These are phyloP conservation scores for Aphis gossypii DNA, from an alignment of 1,140 invertebrate genomes.

Conservation along the genomic window DNA sequence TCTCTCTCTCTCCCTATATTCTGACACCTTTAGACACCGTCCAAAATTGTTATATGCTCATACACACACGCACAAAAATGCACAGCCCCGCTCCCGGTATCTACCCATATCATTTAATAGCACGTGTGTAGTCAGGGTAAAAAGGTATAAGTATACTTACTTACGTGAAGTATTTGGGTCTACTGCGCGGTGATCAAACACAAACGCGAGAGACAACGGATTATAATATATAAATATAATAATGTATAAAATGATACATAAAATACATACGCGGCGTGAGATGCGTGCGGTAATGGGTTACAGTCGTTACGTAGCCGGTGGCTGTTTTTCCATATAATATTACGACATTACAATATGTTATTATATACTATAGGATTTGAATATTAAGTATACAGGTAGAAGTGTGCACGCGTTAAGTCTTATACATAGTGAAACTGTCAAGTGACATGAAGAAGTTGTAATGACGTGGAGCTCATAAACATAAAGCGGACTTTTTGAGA, in stretches of 20 bases:
- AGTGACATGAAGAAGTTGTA: not conserved
- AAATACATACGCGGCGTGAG: not conserved
- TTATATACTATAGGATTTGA: not conserved
- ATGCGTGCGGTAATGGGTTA: not conserved
- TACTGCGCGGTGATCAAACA: not conserved
- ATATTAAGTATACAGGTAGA: not conserved
- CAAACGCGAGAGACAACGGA: not conserved
- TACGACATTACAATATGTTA: not conserved
- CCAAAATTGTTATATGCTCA: not conserved
- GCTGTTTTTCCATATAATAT: not conserved
- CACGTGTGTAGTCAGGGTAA: not conserved
- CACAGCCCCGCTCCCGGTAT: no score
- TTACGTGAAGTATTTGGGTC: not conserved
- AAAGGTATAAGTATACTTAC: not conserved
- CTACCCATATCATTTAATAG: not conserved
- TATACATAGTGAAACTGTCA: not conserved
- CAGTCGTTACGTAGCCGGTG: not conserved
- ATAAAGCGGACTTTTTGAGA: not conserved
- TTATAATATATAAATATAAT: not conserved
- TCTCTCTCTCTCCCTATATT: not conserved
- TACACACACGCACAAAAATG: not conserved
- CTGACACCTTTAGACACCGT: constrained; percentile 1
- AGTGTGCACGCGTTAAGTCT: not conserved
- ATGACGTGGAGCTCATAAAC: not conserved
- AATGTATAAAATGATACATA: not conserved